A percentile compares a stretch with the other conserved stretches of the same genome.
phyloP scores from a whole-genome alignment of 2,797 vertebrate genomes.

The Nothura maculosa region DNA sequence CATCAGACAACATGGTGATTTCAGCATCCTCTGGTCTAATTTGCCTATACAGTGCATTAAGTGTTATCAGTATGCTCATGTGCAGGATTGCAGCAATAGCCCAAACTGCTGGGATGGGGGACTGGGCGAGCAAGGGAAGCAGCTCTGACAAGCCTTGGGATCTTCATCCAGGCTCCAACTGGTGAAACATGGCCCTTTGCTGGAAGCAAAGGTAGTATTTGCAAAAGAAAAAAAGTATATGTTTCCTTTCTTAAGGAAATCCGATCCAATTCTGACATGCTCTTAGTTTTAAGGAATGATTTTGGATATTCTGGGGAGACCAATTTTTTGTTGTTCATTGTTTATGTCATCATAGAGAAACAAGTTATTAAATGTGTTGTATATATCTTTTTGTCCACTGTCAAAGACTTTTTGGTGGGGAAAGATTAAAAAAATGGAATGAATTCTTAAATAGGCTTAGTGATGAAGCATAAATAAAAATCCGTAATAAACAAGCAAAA shows the following conservation, averaged over 20 bases:
- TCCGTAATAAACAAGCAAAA: background rate
- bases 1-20: background rate
- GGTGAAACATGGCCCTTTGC: background rate
- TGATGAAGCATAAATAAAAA: background rate
- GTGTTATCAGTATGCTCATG: background rate
- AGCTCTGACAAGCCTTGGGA: background rate
- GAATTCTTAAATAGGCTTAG: background rate
- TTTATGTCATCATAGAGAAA: background rate
- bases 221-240: background rate
- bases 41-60: background rate
- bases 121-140: background rate
- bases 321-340: background rate
- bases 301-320: background rate
- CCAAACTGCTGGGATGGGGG: background rate
- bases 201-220: background rate
- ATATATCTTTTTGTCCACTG: background rate
- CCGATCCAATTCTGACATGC: fast-evolving
- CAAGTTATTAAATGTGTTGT: background rate
- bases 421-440: background rate
- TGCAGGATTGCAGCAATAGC: background rate
- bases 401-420: background rate
- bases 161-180: background rate
- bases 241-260: background rate
- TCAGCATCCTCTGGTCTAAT: background rate
- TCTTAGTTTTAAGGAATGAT: background rate